Evolutionary conservation across 2,888 invertebrate genomes (phyloP).

Genomic region (Neoascia interrupta): DNA sequence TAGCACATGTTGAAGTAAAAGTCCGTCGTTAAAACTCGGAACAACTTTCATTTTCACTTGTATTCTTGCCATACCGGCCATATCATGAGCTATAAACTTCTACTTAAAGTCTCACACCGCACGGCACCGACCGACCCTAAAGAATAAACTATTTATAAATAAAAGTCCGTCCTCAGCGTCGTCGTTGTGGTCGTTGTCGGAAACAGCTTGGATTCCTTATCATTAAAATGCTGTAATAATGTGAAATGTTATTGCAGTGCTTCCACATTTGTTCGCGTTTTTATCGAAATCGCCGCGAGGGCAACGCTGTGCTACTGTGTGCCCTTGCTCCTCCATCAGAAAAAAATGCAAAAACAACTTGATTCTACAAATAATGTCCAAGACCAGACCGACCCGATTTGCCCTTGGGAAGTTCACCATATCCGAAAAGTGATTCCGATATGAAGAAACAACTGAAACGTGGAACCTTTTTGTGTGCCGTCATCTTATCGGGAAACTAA

Average conservation of each 20-base stretch:
- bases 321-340: too few species aligned
- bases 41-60: slow-evolving; percentile 33
- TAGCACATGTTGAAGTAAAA: slow-evolving; percentile 22
- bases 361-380: slow-evolving; percentile 1
- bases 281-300: slow-evolving; percentile 26
- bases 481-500: slow-evolving; percentile 54
- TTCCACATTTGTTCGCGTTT: slow-evolving; percentile 20
- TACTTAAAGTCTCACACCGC: slow-evolving; percentile 4
- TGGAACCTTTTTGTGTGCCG: slow-evolving; percentile 5
- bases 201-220: slow-evolving; percentile 44
- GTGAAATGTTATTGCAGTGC: slow-evolving; percentile 32
- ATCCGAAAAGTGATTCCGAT: neutral
- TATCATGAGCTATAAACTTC: slow-evolving; percentile 38
- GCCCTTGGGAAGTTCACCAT: slow-evolving; percentile 49
- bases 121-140: neutral
- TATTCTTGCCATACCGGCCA: slow-evolving; percentile 14
- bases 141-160: slow-evolving; percentile 23
- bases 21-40: slow-evolving; percentile 4
- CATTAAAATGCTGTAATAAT: slow-evolving; percentile 53
- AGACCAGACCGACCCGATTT: slow-evolving; percentile 26
- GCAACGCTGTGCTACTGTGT: neutral
- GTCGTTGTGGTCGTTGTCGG: slow-evolving; percentile 30
- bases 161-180: neutral
- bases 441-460: neutral
- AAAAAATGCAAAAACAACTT: slow-evolving; percentile 13